These are phyloP conservation scores for Hirtodrosophila alboralis DNA, from an alignment of 2,888 invertebrate genomes.

Conservation along the genomic window DNA sequence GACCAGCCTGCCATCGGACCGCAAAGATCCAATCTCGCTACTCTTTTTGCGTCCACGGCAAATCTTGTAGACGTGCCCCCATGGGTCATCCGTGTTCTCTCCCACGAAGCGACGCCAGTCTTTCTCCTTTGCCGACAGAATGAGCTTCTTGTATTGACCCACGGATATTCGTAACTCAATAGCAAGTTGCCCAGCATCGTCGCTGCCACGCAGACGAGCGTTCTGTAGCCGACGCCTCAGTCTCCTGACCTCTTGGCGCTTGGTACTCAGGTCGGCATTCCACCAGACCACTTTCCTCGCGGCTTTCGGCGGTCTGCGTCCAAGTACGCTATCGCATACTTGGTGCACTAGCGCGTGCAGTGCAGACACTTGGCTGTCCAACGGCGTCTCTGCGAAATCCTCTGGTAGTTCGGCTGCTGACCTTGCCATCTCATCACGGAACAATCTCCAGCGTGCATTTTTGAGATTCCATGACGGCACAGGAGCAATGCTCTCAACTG, in stretches of 20 bases:
- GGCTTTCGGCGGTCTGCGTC: constrained; percentile 8
- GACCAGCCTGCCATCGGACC: constrained; percentile 7
- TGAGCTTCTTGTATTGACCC: constrained; percentile 16
- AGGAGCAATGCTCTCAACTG: constrained; percentile 32
- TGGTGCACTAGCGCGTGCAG: constrained; percentile 7
- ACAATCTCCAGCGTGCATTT: constrained; percentile 18
- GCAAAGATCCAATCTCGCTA: constrained; percentile 15
- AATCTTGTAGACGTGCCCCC: constrained; percentile 16
- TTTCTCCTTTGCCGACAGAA: constrained; percentile 13
- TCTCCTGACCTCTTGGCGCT: constrained; percentile 24
- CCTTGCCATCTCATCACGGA: constrained; percentile 13
- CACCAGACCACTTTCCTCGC: constrained; percentile 19
- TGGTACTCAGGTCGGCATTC: constrained; percentile 14
- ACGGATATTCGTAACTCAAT: constrained; percentile 3
- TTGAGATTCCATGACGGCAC: constrained; percentile 19
- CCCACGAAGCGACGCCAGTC: constrained; percentile 21
- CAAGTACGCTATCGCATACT: constrained; percentile 13
- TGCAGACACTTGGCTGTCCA: constrained; percentile 16
- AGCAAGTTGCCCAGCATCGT: constrained; percentile 8
- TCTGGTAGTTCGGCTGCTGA: constrained; percentile 3
- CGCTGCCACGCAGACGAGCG: constrained; percentile 14
- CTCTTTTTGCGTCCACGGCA: constrained; percentile 17
- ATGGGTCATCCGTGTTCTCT: constrained; percentile 16
- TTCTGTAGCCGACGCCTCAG: constrained; percentile 21
- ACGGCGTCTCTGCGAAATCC: too few species aligned